These are phyloP conservation scores for Peromyscus leucopus DNA, from an alignment of 2,113 vertebrate genomes.

Conservation along the genomic window DNA sequence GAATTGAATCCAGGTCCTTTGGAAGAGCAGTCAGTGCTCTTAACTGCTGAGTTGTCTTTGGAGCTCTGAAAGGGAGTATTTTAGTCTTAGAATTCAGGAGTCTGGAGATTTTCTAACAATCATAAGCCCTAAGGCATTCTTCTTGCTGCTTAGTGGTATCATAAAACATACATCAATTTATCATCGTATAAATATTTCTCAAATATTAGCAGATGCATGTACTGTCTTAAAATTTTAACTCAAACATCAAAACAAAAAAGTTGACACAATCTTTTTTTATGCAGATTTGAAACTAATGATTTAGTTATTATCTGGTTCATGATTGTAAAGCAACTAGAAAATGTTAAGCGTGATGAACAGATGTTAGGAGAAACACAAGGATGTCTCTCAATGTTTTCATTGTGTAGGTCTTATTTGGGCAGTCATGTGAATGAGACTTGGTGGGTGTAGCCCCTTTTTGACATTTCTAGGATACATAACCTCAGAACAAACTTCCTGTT, in stretches of 20 bases:
- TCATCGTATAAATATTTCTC: slow-evolving; percentile 64
- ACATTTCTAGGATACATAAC: neutral
- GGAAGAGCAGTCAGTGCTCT: neutral
- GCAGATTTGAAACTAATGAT: slow-evolving; percentile 64
- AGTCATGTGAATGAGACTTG: neutral
- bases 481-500: neutral
- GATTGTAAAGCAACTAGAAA: slow-evolving; percentile 50
- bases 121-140: slow-evolving; percentile 36
- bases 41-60: neutral
- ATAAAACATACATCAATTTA: slow-evolving; percentile 69
- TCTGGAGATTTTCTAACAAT: slow-evolving; percentile 53
- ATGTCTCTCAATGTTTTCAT: neutral
- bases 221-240: slow-evolving; percentile 55
- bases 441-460: neutral
- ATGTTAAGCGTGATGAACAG: neutral
- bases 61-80: neutral
- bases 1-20: neutral
- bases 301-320: slow-evolving; percentile 63
- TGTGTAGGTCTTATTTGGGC: neutral
- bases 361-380: slow-evolving; percentile 17
- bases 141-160: slow-evolving; percentile 17
- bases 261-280: slow-evolving; percentile 61
- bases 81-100: slow-evolving; percentile 42
- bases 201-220: slow-evolving; percentile 67
- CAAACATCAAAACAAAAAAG: slow-evolving; percentile 49